Base-by-base conservation (phyloP, 1,140 invertebrate genomes). In the Drosophila virilis region DNA sequence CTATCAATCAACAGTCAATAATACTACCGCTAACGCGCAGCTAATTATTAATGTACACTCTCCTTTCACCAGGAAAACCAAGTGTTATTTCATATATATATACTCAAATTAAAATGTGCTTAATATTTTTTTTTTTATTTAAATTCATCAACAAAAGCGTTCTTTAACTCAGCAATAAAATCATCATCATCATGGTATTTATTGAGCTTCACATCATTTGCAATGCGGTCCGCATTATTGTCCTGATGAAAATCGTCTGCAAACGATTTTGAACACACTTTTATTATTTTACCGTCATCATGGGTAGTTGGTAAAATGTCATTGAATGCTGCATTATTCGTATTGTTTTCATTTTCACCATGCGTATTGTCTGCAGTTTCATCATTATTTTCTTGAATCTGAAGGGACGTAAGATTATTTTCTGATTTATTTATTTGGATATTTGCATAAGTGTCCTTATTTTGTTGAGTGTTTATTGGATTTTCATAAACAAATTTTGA, bases 141-240 rank as follows among this genome's bases (percentile, higher is more conserved):
- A 17, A 83, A 45, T 48, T 81, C 79, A 52, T 60, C 45, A 17
- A 83, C 75, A 51, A 81, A 81, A 45, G 50, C 43, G 40, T 80
- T 70, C 45, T 83, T 70, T 8, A 81, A 40, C 48, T 81, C 80
- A 15, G 75, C 79, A 45, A 81, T 45, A 6, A 60, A 81, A 17
- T 62, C 43, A 43, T 81, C 59, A 33, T 81, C 75, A 32, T 66
- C 55, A 28, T 28, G 22, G 22, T 17, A n/a, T 8, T 59, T 51
- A 43, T 1, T 35, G 12, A 10, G 1, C 6, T 45, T 17, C n/a
- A 15, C 35, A 17, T 15, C 32, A 42, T 13, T 17, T 6, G 28
- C 6, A 28, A 12, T 35, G 5, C 10, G 10, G 1, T 42, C 10
- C 4, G 13, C 1, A 17, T 51, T 2, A 1, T 6, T 35, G 7